A percentile compares a stretch with the other conserved stretches of the same genome.
These are phyloP conservation scores for Hyposmocoma kahamanoa DNA, from an alignment of 1,140 invertebrate genomes.

Conservation along the genomic window DNA sequence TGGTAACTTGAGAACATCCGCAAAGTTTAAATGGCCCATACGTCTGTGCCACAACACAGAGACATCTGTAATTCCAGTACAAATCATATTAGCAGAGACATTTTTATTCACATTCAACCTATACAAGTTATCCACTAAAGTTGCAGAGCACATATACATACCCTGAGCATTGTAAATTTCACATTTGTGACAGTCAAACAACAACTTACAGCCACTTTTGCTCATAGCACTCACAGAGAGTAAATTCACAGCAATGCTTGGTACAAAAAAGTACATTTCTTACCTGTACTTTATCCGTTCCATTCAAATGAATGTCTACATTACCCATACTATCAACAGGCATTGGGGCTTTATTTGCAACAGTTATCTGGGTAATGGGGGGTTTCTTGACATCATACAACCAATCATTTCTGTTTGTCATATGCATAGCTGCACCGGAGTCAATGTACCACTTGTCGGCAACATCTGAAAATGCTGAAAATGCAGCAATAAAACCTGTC, in stretches of 20 bases:
- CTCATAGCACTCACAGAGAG: not conserved
- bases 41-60: not conserved
- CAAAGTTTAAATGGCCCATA: conserved; percentile 1
- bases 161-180: not conserved
- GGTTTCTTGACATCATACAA: not conserved
- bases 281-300: not conserved
- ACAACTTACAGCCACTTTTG: not conserved
- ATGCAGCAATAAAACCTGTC: not conserved
- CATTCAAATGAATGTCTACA: not conserved
- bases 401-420: not conserved
- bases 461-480: not conserved
- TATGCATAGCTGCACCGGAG: not conserved
- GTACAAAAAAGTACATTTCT: conserved; percentile 5
- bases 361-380: not conserved
- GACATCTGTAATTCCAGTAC: not conserved
- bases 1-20: conserved; percentile 1
- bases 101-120: not conserved
- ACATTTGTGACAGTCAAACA: not conserved
- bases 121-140: conserved; percentile 14
- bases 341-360: not conserved
- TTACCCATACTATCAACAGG: not conserved
- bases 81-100: conserved; percentile 6
- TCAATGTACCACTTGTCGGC: not conserved
- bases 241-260: not conserved
- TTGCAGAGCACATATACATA: conserved; percentile 8